A percentile compares a stretch with the other conserved stretches of the same genome.
These are phyloP conservation scores for Syndactyla subalaris DNA, from an alignment of 2,797 vertebrate genomes.

Conservation along the genomic window DNA sequence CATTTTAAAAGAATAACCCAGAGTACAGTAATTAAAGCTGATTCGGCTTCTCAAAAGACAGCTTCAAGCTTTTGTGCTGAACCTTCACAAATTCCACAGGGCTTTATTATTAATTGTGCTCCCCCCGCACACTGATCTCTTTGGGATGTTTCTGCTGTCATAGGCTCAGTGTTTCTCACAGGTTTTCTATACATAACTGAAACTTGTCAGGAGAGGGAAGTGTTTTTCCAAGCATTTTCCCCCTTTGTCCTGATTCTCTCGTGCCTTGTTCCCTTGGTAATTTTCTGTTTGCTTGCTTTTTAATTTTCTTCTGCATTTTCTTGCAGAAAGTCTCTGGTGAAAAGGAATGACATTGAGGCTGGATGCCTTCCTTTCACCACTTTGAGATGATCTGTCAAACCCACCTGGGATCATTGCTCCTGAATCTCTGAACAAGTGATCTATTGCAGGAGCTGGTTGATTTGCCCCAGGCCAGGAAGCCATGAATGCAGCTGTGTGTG, in stretches of 20 bases:
- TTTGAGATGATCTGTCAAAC: not conserved
- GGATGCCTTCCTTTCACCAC: not conserved
- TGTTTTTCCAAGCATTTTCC: conserved; percentile 44
- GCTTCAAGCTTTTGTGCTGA: conserved; percentile 70
- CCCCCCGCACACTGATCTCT: conserved; percentile 18
- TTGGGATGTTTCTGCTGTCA: conserved; percentile 68
- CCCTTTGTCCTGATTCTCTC: conserved; percentile 19
- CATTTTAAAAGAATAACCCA: conserved; percentile 52
- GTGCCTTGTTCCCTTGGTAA: conserved; percentile 46
- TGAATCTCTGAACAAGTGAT: not conserved
- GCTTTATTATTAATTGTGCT: conserved; percentile 67
- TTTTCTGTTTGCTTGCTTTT: conserved; percentile 56
- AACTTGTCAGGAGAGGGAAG: conserved; percentile 47
- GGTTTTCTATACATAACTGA: conserved; percentile 44
- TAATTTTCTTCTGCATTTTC: conserved; percentile 18
- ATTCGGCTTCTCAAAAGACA: conserved; percentile 62
- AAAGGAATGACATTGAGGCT: not conserved
- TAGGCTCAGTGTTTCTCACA: conserved; percentile 51
- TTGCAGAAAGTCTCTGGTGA: not conserved
- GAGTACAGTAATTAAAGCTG: conserved; percentile 70
- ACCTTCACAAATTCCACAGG: conserved; percentile 63
- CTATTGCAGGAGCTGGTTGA: not conserved
- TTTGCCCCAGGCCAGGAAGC: not conserved
- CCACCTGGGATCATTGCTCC: not conserved
- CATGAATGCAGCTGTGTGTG: not conserved